Evolutionary conservation across 2,797 vertebrate genomes (phyloP), one percentile per base, ranked within the genome.

Genomic region (Xiphorhynchus erythropygius): DNA sequence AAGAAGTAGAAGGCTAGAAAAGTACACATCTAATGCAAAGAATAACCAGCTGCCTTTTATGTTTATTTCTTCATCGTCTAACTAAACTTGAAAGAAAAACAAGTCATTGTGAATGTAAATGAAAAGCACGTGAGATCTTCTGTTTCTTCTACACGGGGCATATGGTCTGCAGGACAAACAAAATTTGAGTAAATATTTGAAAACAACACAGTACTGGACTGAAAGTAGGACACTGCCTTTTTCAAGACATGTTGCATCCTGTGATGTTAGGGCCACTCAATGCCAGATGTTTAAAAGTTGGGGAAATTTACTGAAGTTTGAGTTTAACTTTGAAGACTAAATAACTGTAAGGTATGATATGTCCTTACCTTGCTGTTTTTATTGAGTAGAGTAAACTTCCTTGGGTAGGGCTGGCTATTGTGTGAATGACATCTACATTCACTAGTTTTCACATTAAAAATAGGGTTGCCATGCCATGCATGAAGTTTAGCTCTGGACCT

Each of bases 381-480:
- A 8, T 3, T 52, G 32, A 52, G 33, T 27, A 1, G 8, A 53
- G 41, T 60, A 33, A 59, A 39, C 3, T 64, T 84, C 65, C 11
- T 50, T 37, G 27, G n/a, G 18, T 14, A n/a, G 33, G 8, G 9
- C 37, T 63, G 63, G 14, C 24, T 75, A 4, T 23, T 44, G 14
- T 23, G 3, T 16, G 19, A 52, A 12, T 82, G 44, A 17, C 0
- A 3, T 14, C 14, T 70, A 1, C 7, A 0, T 65, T 41, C 19
- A 14, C 11, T 37, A 35, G 32, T 41, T 78, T 11, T 41, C 32
- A 2, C 2, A 0, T 73, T 18, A 53, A 82, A 63, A 32, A 14
- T 14, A 27, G 8, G 2, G 10, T 67, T 76, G 57, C n/a, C 0
- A 0, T 52, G n/a, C 14, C 5, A 2, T 3, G 11, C 0, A 0